Base-by-base conservation (phyloP, 2,113 vertebrate genomes). In the Lophura nycthemera region DNA sequence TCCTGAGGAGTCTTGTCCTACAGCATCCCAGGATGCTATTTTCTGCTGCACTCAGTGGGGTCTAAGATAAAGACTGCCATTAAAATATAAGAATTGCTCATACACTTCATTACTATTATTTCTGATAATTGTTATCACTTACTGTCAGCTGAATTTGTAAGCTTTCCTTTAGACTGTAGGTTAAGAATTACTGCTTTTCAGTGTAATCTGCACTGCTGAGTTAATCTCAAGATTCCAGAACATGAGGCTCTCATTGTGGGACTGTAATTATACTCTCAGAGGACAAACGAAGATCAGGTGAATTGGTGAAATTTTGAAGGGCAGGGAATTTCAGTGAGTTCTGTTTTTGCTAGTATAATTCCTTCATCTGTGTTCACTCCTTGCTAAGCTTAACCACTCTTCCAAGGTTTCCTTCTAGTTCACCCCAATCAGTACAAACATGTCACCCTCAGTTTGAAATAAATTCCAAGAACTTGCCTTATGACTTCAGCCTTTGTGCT, bases 1-100 rank as follows among this genome's bases (percentile, higher is more conserved):
- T 54, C 13, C 29, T 13, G 1, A 13, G 7, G 3, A 4, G 5
- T 2, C 11, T 29, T 83, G 19, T 59, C 24, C 11, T 66, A 10
- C 13, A 57, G 4, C 12, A 76, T 3, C 1, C 7, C 2, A 1
- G 8, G 3, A 54, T 54, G 3, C 29, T 59, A 56, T 66, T 71
- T 45, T 8, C 56, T 48, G 45, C 29, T 1, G 2, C 30, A 54
- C 1, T 3, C 5, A 42, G 18, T 50, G 38, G 7, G 7, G 15
- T 54, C 13, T 83, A 27, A 65, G 52, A 43, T 52, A 65, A 34
- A 16, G 45, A 22, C 17, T 47, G 25, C 43, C 10, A 27, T 13
- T 43, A 20, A 93, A 79, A 70, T 45, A 70, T 3, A 42, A 32
- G 3, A 13, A 9, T 38, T 57, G 4, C 3, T 86, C 27, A 57